phyloP scores from a whole-genome alignment of 2,113 vertebrate species.

The Phainopepla nitens region DNA sequence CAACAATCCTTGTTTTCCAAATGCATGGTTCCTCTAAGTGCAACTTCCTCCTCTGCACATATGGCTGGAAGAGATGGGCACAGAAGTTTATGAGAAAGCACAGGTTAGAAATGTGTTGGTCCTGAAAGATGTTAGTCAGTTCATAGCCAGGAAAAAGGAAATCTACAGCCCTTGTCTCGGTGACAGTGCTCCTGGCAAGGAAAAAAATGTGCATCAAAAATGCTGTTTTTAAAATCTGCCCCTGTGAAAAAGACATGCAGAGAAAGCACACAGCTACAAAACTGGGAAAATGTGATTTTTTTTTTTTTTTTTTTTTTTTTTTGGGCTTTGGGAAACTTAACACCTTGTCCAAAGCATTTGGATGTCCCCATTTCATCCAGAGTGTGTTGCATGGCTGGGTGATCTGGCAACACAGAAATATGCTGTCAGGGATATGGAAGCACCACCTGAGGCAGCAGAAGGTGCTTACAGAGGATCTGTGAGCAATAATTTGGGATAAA shows the following conservation, averaged over 20 bases:
- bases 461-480: background rate
- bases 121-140: background rate
- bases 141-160: background rate
- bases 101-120: background rate
- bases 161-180: background rate
- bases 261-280: background rate
- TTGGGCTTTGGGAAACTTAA: background rate
- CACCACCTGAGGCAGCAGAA: background rate
- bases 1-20: background rate
- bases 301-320: background rate
- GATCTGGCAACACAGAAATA: background rate
- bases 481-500: background rate
- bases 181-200: background rate
- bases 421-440: background rate
- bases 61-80: background rate
- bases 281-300: background rate
- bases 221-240: background rate
- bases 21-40: background rate
- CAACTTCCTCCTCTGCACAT: background rate
- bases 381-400: background rate
- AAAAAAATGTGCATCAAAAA: background rate
- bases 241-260: background rate
- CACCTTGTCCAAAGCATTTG: constrained; percentile 10
- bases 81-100: background rate
- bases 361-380: background rate